Evolutionary conservation across 1,140 invertebrate species (phyloP).

Genomic region (Lepidurus arcticus): DNA sequence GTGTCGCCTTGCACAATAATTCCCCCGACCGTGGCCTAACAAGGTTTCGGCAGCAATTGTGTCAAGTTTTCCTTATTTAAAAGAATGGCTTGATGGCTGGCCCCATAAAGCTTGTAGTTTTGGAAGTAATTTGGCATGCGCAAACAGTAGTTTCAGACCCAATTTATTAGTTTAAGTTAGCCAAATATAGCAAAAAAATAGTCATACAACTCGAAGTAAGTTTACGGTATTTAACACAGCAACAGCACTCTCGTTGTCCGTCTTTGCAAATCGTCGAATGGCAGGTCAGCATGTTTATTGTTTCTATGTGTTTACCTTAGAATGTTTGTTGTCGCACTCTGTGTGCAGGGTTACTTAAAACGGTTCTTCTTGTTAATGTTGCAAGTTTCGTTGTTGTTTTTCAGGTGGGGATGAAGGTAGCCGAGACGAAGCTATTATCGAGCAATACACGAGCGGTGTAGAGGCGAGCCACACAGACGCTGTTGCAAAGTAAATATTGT

Average conservation of each 20-base stretch:
- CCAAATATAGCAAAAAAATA: background rate
- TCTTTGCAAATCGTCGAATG: background rate
- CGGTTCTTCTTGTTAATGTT: too few relatives aligned
- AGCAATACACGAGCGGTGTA: background rate
- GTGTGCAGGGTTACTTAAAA: background rate
- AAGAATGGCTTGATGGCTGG: background rate
- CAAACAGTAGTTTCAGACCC: background rate
- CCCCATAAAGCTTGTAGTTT: background rate
- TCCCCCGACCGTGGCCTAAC: background rate
- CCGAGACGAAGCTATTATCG: background rate
- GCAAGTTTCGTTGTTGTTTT: background rate
- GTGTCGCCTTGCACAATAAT: conserved; percentile 1
- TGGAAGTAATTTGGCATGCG: background rate
- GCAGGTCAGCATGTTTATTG: conserved; percentile 17
- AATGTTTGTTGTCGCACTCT: background rate
- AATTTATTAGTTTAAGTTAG: background rate
- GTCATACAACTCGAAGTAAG: background rate
- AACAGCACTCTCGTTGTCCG: background rate
- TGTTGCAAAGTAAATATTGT: conserved; percentile 15
- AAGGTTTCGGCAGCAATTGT: background rate
- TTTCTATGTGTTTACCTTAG: background rate
- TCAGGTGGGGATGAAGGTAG: conserved; percentile 3
- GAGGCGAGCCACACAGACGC: conserved; percentile 6
- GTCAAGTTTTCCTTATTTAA: background rate
- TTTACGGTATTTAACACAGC: background rate